These are phyloP conservation scores for Percopsis omiscomaycus DNA, from an alignment of 2,797 vertebrate genomes.

Conservation along the genomic window DNA sequence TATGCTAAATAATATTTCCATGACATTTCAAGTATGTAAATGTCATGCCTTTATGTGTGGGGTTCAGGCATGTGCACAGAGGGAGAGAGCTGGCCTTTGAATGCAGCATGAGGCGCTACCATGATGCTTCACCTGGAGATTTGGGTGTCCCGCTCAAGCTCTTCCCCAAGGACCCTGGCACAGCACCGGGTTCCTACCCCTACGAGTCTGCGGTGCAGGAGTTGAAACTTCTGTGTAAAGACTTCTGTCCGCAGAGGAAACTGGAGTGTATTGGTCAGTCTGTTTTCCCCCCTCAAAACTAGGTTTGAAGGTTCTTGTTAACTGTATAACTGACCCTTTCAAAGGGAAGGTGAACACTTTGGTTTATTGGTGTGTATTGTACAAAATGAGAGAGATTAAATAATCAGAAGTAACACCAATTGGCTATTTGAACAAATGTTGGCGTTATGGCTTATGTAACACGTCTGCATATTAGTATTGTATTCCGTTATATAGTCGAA, in stretches of 20 bases:
- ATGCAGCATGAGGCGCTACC: conserved; percentile 79
- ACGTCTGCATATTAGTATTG: no score
- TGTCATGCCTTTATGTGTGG: background rate
- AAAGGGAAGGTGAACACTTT: no score
- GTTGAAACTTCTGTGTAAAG: conserved; percentile 80
- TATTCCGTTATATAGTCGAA: no score
- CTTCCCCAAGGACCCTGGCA: conserved; percentile 64
- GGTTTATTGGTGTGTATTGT: no score
- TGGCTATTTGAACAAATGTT: no score
- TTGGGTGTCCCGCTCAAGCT: conserved; percentile 84
- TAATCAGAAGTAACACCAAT: no score
- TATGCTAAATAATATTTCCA: background rate
- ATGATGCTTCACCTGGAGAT: conserved; percentile 69
- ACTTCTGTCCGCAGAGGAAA: conserved; percentile 90
- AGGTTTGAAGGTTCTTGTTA: background rate
- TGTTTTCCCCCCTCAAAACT: background rate
- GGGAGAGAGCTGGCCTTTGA: conserved; percentile 80
- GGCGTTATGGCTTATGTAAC: no score
- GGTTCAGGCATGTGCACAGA: conserved; percentile 78
- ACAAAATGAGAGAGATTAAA: no score
- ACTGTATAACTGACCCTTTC: no score
- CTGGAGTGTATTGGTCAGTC: conserved; percentile 89
- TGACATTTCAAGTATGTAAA: no score
- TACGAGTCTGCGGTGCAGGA: conserved; percentile 85
- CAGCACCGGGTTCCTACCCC: conserved; percentile 69